Conservation (phyloP, 2,797 vertebrate genomes). For the Hephaestus fuliginosus region DNA sequence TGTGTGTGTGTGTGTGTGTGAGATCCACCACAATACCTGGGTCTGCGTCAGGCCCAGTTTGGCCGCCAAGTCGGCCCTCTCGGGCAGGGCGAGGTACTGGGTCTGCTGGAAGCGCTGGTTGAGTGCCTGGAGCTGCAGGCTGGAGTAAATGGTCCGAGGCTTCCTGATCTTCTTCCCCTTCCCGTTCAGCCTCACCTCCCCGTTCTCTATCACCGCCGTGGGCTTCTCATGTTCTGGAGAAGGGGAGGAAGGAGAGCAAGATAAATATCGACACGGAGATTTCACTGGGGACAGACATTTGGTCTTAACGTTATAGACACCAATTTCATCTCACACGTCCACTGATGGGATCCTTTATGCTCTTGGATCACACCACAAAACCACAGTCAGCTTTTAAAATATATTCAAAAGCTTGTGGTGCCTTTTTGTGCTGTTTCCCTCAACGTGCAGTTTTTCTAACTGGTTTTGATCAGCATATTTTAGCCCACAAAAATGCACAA, state of each 20-base stretch:
- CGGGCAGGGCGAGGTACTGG: conserved; percentile 94
- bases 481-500: background rate
- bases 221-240: conserved; percentile 87
- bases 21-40: conserved; percentile 83
- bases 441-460: background rate
- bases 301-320: background rate
- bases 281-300: background rate
- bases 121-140: conserved; percentile 92
- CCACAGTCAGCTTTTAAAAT: too few species aligned
- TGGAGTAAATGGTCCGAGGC: conserved; percentile 95
- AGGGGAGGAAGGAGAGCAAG: background rate
- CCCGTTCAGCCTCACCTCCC: conserved; percentile 87
- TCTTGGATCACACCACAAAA: too few species aligned
- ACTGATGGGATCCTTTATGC: too few species aligned
- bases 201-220: conserved; percentile 81
- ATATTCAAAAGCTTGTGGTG: background rate
- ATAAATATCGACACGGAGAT: background rate
- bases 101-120: conserved; percentile 96
- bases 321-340: background rate
- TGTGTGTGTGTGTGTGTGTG: conserved; percentile 3
- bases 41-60: conserved; percentile 95
- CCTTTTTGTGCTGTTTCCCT: background rate
- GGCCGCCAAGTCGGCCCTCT: conserved; percentile 91
- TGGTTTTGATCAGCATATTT: background rate
- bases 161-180: conserved; percentile 92